Evolutionary conservation across 1,140 invertebrate species (phyloP).

Genomic region (Chironomus tepperi): DNA sequence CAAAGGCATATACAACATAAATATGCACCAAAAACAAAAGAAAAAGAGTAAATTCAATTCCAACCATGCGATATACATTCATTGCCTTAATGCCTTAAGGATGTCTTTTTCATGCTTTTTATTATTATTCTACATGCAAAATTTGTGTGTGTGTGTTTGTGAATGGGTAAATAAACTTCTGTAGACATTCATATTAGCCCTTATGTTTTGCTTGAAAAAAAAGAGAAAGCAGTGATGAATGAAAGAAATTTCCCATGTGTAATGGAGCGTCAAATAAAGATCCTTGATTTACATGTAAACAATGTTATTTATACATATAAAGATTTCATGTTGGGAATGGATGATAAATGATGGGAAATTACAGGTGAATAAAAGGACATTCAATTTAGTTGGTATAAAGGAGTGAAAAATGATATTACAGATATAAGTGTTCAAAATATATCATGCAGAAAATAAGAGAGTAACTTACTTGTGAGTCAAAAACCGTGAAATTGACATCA

Average conservation of each 20-base stretch:
- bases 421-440: no score
- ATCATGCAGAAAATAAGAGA: no score
- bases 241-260: constrained; percentile 5
- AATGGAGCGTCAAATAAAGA: not conserved
- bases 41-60: not conserved
- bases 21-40: not conserved
- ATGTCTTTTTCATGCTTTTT: not conserved
- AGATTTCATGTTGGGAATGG: no score
- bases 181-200: not conserved
- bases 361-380: no score
- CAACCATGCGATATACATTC: not conserved
- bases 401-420: no score
- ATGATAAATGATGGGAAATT: no score
- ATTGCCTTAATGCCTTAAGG: not conserved
- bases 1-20: not conserved
- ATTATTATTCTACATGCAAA: not conserved
- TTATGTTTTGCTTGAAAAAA: not conserved
- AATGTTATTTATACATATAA: no score
- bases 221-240: no score
- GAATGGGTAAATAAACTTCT: not conserved
- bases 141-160: not conserved
- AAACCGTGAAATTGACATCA: no score
- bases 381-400: no score
- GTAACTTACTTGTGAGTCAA: no score
- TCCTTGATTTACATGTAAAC: no score